Evolutionary conservation across 1,140 invertebrate species (phyloP), one percentile per base, ranked within the genome.

Genomic region (Coelopa frigida): DNA sequence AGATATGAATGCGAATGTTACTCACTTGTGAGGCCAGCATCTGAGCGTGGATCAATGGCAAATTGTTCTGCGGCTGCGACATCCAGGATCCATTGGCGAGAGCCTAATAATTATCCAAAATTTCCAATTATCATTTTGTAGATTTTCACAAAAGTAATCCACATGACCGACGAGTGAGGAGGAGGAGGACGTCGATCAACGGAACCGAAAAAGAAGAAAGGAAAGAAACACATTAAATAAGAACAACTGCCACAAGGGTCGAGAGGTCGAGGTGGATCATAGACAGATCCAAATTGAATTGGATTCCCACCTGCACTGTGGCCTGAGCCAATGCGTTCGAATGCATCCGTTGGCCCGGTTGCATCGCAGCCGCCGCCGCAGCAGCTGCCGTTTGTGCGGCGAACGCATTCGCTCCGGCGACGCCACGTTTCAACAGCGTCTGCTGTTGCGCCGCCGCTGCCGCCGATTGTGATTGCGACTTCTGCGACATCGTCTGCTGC

Each of bases 381-480:
- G 57, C 59, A 31, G 61, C 55, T 3, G 57, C 55, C 5, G 55
- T 50, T 35, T 55, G 51, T 31, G 49, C 47, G 21, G 53, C 57
- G 3, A 45, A 45, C 7, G 62, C 62, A 20, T 46, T 53, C 2
- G 54, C 56, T 11, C 46, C 55, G 5, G 50, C 59, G 4, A 52
- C 56, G 5, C 52, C 60, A 10, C 56, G 54, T 23, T 64, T 58
- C 22, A 59, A 58, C 49, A 59, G 54, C 39, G 58, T 15, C 39
- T 60, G 62, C 29, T 59, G 58, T 18, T 63, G 59, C 23, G 52
- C 53, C 3, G 51, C 45, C 27, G 46, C 49, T n/a, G 70, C 51
- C 63, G 74, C 51, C 62, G 72, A 46, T 67, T 72, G 48, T 66
- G 70, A 12, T 55, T 44, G 47, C n/a, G n/a, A n/a, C 15, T 65